phyloP scores from a whole-genome alignment of 2,113 vertebrate genomes.

The Ascaphus truei region DNA sequence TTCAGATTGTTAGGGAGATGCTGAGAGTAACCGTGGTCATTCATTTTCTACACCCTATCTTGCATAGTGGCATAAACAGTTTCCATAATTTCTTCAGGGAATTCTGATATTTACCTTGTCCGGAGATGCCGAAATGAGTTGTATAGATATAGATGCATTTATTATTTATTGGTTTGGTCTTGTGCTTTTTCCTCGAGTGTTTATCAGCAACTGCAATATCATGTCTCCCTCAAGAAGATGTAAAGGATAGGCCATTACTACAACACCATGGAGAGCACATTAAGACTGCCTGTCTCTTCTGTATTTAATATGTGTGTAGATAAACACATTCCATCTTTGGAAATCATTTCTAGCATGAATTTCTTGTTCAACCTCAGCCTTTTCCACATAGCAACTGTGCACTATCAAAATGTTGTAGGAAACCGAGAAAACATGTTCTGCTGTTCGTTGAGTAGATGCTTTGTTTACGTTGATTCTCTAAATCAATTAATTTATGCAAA shows the following conservation, averaged over 20 bases:
- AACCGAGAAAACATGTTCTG: not conserved
- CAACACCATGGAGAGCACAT: constrained; percentile 22
- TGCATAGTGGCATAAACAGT: constrained; percentile 6
- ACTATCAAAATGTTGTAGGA: not conserved
- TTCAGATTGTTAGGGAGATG: constrained; percentile 14
- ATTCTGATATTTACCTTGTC: constrained; percentile 41
- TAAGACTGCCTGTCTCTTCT: constrained; percentile 42
- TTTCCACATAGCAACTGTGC: not conserved
- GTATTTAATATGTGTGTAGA: constrained; percentile 36
- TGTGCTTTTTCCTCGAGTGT: constrained; percentile 44
- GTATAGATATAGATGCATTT: constrained; percentile 39
- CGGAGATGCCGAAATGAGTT: constrained; percentile 32
- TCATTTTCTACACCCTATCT: constrained; percentile 16
- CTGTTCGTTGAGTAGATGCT: not conserved
- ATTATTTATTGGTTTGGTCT: constrained; percentile 53
- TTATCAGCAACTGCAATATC: constrained; percentile 51
- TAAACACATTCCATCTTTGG: constrained; percentile 42
- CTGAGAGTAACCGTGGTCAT: not conserved
- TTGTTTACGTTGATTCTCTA: not conserved
- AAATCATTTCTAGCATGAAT: not conserved
- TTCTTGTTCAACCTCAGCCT: constrained; percentile 1
- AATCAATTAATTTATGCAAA: not conserved
- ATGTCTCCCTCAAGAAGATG: constrained; percentile 49
- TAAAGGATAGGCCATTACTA: constrained; percentile 49
- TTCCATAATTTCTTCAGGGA: constrained; percentile 15